A percentile compares a stretch with the other conserved stretches of the same genome.
Evolutionary conservation across 2,888 invertebrate genomes (phyloP).

Genomic region (Drosophila affinis): DNA sequence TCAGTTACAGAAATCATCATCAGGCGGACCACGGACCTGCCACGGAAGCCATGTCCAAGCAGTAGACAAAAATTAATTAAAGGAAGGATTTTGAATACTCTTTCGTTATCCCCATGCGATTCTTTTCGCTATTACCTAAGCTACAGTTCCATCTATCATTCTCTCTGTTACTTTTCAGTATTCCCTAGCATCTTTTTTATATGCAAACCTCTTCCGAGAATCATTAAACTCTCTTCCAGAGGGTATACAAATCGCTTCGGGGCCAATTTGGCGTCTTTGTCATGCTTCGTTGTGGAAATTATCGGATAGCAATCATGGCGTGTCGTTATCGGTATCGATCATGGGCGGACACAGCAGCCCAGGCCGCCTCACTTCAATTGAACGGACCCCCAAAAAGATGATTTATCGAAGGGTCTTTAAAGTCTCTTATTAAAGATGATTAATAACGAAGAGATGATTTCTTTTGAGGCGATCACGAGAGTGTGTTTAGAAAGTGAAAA

Average conservation of each 20-base stretch:
- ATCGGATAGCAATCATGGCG: slow-evolving; percentile 62
- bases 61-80: slow-evolving; percentile 20
- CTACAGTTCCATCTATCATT: too few relatives aligned
- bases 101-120: background rate
- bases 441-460: slow-evolving; percentile 18
- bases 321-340: slow-evolving; percentile 63
- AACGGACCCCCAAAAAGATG: slow-evolving; percentile 11
- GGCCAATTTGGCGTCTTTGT: slow-evolving; percentile 59
- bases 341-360: slow-evolving; percentile 12
- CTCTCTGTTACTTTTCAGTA: too few relatives aligned
- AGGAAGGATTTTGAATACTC: background rate
- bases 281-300: slow-evolving; percentile 60
- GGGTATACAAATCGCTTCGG: slow-evolving; percentile 8
- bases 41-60: slow-evolving; percentile 54
- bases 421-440: slow-evolving; percentile 30
- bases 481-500: slow-evolving; percentile 22
- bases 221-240: background rate
- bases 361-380: background rate
- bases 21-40: slow-evolving; percentile 7
- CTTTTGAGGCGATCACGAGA: slow-evolving; percentile 8
- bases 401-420: slow-evolving; percentile 27
- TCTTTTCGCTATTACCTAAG: too few relatives aligned
- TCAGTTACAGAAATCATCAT: slow-evolving; percentile 56
- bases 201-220: too few relatives aligned
- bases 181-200: background rate